Conservation (phyloP, 1,140 invertebrate genomes). For the Hyphantria cunea region DNA sequence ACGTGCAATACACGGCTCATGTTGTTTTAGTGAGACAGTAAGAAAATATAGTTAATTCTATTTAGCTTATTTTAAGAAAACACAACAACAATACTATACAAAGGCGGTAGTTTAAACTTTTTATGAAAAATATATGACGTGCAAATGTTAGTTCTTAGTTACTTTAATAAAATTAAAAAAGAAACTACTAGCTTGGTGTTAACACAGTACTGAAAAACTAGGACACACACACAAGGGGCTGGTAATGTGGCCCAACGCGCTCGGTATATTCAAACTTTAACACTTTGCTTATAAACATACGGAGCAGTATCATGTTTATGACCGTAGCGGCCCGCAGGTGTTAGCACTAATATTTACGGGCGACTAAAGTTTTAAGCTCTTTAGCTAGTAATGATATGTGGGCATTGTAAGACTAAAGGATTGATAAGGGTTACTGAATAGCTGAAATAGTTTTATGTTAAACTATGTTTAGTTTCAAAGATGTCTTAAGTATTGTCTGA, state of each 20-base stretch:
- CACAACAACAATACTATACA: no score
- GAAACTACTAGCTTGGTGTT: not conserved
- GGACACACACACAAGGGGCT: constrained; percentile 28
- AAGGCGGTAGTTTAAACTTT: no score
- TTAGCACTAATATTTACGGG: constrained; percentile 27
- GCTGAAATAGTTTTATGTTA: not conserved
- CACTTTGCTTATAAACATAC: constrained; percentile 28
- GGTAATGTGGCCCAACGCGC: constrained; percentile 25
- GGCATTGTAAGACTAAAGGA: not conserved
- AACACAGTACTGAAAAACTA: constrained; percentile 27
- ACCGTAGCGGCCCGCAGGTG: constrained; percentile 24
- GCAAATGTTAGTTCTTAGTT: constrained; percentile 20
- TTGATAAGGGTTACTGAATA: not conserved
- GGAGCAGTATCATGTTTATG: constrained; percentile 18
- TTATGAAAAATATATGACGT: constrained; percentile 10
- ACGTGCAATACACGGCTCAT: no score
- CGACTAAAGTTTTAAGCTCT: constrained; percentile 26
- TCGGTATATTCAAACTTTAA: constrained; percentile 31
- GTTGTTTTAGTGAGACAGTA: no score
- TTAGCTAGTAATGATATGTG: constrained; percentile 22
- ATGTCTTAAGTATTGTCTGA: not conserved
- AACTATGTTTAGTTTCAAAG: not conserved
- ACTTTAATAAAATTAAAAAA: constrained; percentile 19
- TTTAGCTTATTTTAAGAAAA: no score
- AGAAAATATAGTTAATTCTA: no score